Conservation (phyloP, 2,797 vertebrate species). For the Poeciliopsis gracilis region DNA sequence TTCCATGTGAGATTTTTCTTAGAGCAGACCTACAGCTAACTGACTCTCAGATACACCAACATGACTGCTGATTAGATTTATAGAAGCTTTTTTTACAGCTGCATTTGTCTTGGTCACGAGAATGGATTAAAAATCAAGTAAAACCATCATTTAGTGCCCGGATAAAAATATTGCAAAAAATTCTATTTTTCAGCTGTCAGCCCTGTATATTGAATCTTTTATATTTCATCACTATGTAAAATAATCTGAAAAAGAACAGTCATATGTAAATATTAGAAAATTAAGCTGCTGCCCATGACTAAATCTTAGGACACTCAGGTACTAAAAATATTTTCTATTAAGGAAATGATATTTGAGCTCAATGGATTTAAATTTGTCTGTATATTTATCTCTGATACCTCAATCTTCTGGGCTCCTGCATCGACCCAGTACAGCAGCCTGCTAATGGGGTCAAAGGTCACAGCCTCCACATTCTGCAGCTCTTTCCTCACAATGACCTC, state of each 20-base stretch:
- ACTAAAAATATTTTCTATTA: not conserved
- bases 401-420: constrained; percentile 93
- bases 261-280: no score
- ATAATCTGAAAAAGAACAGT: not conserved
- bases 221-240: not conserved
- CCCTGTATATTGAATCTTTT: no score
- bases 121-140: no score
- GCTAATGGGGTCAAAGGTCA: constrained; percentile 95
- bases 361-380: not conserved
- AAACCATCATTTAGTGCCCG: not conserved
- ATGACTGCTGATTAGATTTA: no score
- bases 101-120: no score
- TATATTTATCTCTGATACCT: constrained; percentile 78
- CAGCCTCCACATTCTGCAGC: constrained; percentile 92
- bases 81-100: no score
- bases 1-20: no score
- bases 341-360: not conserved
- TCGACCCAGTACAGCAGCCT: constrained; percentile 97
- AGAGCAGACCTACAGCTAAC: no score
- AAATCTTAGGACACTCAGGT: not conserved
- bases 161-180: not conserved
- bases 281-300: no score
- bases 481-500: constrained; percentile 90
- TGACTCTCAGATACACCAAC: no score
- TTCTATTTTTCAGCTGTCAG: no score